These are phyloP conservation scores for Leptodirus hochenwartii DNA, from an alignment of 2,888 invertebrate species.

Conservation along the genomic window DNA sequence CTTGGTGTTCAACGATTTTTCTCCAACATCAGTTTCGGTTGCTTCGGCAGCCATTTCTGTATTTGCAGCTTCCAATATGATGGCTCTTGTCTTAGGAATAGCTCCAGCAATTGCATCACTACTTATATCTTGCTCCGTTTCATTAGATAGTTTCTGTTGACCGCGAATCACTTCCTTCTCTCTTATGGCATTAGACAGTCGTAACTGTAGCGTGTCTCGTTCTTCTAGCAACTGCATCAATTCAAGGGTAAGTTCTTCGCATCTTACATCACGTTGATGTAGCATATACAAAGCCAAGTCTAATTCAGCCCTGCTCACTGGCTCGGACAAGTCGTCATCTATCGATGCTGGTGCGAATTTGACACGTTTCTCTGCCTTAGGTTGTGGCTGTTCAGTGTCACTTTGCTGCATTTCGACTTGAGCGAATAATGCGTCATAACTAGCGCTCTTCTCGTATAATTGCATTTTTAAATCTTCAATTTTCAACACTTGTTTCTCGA, in stretches of 20 bases:
- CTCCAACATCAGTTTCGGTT: conserved; percentile 13
- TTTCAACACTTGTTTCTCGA: conserved; percentile 53
- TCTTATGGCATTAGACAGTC: conserved; percentile 62
- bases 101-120: conserved; percentile 6
- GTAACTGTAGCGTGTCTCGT: conserved; percentile 65
- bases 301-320: conserved; percentile 39
- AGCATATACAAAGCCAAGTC: conserved; percentile 70
- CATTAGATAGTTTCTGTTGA: not conserved
- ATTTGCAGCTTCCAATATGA: conserved; percentile 18
- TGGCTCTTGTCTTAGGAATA: conserved; percentile 16
- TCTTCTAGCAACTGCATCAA: conserved; percentile 68
- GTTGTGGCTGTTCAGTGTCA: conserved; percentile 14
- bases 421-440: conserved; percentile 31
- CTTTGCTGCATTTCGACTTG: conserved; percentile 21
- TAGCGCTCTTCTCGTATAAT: conserved; percentile 37
- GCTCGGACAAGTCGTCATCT: conserved; percentile 17
- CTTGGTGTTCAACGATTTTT: conserved; percentile 18
- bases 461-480: conserved; percentile 55
- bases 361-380: conserved; percentile 12
- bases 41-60: conserved; percentile 20
- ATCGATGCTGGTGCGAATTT: too few species aligned
- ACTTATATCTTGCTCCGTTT: not conserved
- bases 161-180: conserved; percentile 44
- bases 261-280: conserved; percentile 70
- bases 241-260: conserved; percentile 73